Evolutionary conservation across 2,888 invertebrate species (phyloP).

Genomic region (Morinoia aosen): DNA sequence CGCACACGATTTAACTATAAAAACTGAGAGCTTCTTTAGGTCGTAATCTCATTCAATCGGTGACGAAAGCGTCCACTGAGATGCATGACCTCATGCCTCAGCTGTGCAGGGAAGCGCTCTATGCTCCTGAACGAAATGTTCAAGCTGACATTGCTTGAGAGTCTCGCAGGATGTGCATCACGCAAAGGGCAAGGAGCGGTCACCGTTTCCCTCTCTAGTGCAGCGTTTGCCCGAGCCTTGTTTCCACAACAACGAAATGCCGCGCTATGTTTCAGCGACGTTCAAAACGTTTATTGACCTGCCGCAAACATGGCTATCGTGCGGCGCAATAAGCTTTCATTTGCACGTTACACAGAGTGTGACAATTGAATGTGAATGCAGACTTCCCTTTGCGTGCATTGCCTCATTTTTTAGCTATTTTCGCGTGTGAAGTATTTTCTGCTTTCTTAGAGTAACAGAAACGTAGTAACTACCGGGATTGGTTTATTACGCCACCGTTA

Average conservation of each 20-base stretch:
- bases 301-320: neutral
- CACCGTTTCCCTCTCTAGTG: neutral
- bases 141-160: neutral
- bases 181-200: neutral
- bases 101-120: neutral
- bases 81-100: slow-evolving; percentile 39
- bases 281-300: neutral
- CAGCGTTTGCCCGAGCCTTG: neutral
- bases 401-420: neutral
- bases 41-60: neutral
- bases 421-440: neutral
- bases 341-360: neutral
- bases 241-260: neutral
- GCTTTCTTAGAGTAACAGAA: neutral
- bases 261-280: neutral
- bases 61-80: neutral
- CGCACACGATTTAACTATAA: neutral
- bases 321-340: neutral
- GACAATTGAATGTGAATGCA: neutral
- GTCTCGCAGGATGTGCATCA: neutral
- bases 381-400: neutral
- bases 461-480: neutral
- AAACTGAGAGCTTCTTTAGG: neutral
- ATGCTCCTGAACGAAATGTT: neutral
- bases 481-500: neutral